Percentiles rank a stretch among this genome's conserved stretches.
Conservation (phyloP, 2,888 invertebrate genomes). For the Dolichomitus sp. region DNA sequence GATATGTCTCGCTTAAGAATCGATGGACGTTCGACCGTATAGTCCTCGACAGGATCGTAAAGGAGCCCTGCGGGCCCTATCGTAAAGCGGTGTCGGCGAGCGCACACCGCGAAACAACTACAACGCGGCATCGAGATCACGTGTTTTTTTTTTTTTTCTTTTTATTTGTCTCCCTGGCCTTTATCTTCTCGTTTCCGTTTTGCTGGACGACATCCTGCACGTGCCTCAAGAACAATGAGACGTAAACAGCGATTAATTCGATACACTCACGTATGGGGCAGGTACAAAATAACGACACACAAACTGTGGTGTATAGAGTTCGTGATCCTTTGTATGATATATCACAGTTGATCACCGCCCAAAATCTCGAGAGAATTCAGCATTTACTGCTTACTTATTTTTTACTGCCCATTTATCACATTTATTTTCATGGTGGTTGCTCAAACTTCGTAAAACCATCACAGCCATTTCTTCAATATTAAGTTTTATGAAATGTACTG, state of each 20-base stretch:
- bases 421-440: too few species aligned
- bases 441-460: too few species aligned
- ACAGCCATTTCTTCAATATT: too few species aligned
- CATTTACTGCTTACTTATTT: too few species aligned
- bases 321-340: neutral
- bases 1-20: slow-evolving; percentile 56
- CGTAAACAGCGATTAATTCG: slow-evolving; percentile 29
- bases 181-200: slow-evolving; percentile 4
- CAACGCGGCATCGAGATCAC: slow-evolving; percentile 32
- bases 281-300: neutral
- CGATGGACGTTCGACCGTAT: slow-evolving; percentile 48
- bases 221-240: slow-evolving; percentile 40
- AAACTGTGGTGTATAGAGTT: neutral
- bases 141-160: slow-evolving; percentile 9
- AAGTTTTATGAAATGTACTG: too few species aligned
- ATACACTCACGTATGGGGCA: neutral
- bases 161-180: neutral
- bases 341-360: neutral
- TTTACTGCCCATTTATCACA: too few species aligned
- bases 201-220: neutral
- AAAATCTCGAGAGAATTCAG: too few species aligned
- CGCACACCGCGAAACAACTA: slow-evolving; percentile 34
- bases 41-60: slow-evolving; percentile 53
- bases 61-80: slow-evolving; percentile 43
- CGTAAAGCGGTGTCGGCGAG: slow-evolving; percentile 49